Evolutionary conservation across 2,888 invertebrate species (phyloP).

Genomic region (Odontomyia ornata): DNA sequence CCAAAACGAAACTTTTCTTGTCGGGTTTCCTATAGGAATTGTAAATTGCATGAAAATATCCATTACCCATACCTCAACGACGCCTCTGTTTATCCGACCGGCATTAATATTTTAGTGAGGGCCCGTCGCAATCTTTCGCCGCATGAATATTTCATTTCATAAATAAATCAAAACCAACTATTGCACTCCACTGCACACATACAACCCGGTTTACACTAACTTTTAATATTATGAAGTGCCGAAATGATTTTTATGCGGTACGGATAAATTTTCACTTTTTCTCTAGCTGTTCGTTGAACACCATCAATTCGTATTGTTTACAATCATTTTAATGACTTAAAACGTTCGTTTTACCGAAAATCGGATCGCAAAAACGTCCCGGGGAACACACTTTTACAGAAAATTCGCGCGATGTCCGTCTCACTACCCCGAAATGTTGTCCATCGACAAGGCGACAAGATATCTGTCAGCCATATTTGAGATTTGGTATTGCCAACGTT

Average conservation of each 20-base stretch:
- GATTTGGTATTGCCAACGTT: conserved; percentile 12
- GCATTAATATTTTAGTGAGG: conserved; percentile 37
- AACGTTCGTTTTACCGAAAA: background rate
- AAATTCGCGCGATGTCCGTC: conserved; percentile 13
- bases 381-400: background rate
- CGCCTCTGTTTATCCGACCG: conserved; percentile 37
- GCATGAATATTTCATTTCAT: conserved; percentile 9
- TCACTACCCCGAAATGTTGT: conserved; percentile 28
- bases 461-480: conserved; percentile 43
- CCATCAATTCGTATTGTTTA: background rate
- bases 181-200: conserved; percentile 24
- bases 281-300: background rate
- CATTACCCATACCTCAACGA: background rate
- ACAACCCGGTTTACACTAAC: background rate
- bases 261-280: background rate
- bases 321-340: background rate
- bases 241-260: background rate
- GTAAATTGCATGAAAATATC: too few species aligned
- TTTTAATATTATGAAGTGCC: conserved; percentile 3
- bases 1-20: too few species aligned
- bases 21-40: too few species aligned
- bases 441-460: conserved; percentile 25
- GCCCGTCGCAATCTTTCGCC: background rate
- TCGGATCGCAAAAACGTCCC: background rate
- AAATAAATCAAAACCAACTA: conserved; percentile 6